Evolutionary conservation across 1,140 invertebrate species (phyloP).

Genomic region (Acyrthosiphon pisum): DNA sequence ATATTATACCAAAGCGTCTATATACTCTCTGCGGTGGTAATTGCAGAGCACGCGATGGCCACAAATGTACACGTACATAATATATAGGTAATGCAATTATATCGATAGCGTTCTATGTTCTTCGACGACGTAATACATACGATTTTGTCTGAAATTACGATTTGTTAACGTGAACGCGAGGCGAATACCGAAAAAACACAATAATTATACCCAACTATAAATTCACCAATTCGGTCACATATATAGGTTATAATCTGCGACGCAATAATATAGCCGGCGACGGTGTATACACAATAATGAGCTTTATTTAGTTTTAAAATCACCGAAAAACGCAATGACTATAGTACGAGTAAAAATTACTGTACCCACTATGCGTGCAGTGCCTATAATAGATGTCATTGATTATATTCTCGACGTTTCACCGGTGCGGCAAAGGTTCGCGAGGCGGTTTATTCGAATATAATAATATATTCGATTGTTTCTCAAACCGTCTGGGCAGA

Average conservation of each 20-base stretch:
- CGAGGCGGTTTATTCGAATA: background rate
- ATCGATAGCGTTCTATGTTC: background rate
- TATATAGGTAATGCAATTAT: too few species aligned
- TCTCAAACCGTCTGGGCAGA: conserved; percentile 12
- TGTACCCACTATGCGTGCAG: background rate
- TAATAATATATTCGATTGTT: conserved; percentile 19
- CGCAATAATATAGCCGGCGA: background rate
- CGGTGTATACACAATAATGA: background rate
- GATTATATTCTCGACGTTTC: background rate
- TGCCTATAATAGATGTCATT: background rate
- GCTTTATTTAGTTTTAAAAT: background rate
- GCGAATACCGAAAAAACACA: too few species aligned
- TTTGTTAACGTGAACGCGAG: background rate
- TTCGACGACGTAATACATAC: background rate
- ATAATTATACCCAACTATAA: too few species aligned
- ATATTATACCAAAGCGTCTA: background rate
- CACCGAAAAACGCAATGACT: background rate
- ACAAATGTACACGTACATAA: too few species aligned
- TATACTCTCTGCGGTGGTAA: background rate
- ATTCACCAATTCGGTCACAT: too few species aligned
- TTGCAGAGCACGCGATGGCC: background rate
- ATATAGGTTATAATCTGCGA: background rate
- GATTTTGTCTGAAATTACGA: background rate
- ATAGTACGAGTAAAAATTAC: background rate
- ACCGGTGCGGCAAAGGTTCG: background rate